Evolutionary conservation across 2,888 invertebrate genomes (phyloP).

Genomic region (Mythimna loreyi): DNA sequence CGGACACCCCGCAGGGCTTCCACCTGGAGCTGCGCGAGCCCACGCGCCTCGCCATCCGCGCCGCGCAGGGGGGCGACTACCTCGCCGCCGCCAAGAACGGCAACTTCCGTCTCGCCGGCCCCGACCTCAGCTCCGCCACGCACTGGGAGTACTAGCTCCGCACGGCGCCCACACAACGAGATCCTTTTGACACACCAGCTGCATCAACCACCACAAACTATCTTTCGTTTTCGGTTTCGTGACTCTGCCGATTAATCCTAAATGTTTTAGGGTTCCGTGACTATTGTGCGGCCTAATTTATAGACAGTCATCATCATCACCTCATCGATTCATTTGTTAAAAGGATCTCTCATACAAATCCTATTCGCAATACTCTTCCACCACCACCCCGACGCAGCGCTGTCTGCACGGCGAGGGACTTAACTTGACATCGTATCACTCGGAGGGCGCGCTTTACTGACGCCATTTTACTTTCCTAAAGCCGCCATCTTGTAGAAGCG

Average conservation of each 20-base stretch:
- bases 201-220: neutral
- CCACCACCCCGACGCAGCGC: slow-evolving; percentile 54
- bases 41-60: slow-evolving; percentile 97
- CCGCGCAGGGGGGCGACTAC: slow-evolving; percentile 93
- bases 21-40: slow-evolving; percentile 98
- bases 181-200: slow-evolving; percentile 37
- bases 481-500: slow-evolving; percentile 77
- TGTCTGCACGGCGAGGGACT: slow-evolving; percentile 72
- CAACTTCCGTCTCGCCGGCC: slow-evolving; percentile 95
- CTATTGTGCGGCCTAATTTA: slow-evolving; percentile 5
- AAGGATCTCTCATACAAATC: slow-evolving; percentile 71
- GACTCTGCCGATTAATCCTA: slow-evolving; percentile 5
- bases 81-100: slow-evolving; percentile 98
- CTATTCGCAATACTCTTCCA: slow-evolving; percentile 82
- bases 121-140: slow-evolving; percentile 95
- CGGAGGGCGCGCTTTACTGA: slow-evolving; percentile 68
- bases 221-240: neutral
- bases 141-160: slow-evolving; percentile 97
- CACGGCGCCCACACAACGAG: neutral
- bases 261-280: slow-evolving; percentile 13
- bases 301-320: slow-evolving; percentile 21
- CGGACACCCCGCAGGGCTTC: slow-evolving; percentile 95
- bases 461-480: slow-evolving; percentile 73
- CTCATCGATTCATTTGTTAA: slow-evolving; percentile 57
- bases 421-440: slow-evolving; percentile 70